Conservation (phyloP, 2,113 vertebrate genomes). For the Ceuthmochares aereus region DNA sequence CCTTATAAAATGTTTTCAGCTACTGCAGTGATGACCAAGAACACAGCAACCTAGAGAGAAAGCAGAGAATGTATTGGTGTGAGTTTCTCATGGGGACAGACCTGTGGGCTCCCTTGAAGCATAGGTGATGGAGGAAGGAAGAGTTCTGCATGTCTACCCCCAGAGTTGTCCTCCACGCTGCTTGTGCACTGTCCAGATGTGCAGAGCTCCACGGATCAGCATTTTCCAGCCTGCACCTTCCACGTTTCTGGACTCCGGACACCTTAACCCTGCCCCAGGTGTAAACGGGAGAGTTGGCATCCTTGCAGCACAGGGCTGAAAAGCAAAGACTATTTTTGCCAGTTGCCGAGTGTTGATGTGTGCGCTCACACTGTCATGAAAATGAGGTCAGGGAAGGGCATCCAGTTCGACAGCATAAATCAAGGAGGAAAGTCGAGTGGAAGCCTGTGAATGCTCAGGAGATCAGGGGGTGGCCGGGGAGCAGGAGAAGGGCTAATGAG, state of each 20-base stretch:
- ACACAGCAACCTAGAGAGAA: neutral
- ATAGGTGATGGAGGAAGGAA: neutral
- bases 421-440: slow-evolving; percentile 60
- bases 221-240: neutral
- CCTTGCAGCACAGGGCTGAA: neutral
- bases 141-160: too few species aligned
- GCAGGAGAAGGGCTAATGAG: neutral
- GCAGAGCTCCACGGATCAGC: neutral
- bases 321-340: neutral
- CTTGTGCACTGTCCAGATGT: neutral
- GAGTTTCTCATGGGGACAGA: neutral
- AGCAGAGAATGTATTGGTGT: neutral
- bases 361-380: slow-evolving; percentile 52
- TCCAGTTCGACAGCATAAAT: slow-evolving; percentile 66
- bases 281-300: rapidly evolving
- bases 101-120: neutral
- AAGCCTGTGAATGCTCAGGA: slow-evolving; percentile 54
- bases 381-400: slow-evolving; percentile 73
- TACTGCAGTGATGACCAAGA: rapidly evolving
- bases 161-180: neutral
- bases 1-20: neutral
- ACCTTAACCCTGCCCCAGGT: neutral
- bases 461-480: neutral
- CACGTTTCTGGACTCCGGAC: rapidly evolving
- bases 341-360: neutral